These are phyloP conservation scores for Araneus ventricosus DNA, from an alignment of 1,140 invertebrate genomes.

Conservation along the genomic window DNA sequence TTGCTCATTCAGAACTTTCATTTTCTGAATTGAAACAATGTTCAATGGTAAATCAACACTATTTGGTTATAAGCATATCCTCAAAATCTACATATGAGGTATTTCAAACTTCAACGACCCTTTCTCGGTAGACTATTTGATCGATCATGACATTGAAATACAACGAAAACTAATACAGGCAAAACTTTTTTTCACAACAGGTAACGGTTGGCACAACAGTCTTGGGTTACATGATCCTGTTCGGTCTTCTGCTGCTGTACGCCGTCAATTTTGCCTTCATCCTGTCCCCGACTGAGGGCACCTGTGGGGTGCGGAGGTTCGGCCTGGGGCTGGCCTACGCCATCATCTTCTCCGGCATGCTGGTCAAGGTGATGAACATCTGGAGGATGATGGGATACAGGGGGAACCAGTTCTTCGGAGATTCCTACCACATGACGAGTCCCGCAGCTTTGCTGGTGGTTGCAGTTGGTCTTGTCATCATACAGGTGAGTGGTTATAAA, in stretches of 20 bases:
- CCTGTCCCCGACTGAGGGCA: constrained; percentile 78
- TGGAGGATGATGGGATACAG: constrained; percentile 78
- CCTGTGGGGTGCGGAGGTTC: constrained; percentile 81
- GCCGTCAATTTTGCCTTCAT: constrained; percentile 81
- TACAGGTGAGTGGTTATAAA: constrained; percentile 45
- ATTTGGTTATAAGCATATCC: too few relatives aligned
- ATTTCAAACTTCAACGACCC: too few relatives aligned
- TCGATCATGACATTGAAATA: too few relatives aligned
- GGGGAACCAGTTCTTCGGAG: constrained; percentile 48
- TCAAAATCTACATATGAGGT: too few relatives aligned
- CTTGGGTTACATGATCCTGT: constrained; percentile 81
- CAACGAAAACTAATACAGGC: constrained; percentile 78
- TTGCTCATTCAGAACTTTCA: too few relatives aligned
- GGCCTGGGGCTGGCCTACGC: constrained; percentile 80
- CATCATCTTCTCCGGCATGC: constrained; percentile 80
- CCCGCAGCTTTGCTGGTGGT: constrained; percentile 65
- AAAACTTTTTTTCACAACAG: constrained; percentile 78
- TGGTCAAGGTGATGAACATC: constrained; percentile 81
- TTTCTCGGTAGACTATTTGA: too few relatives aligned
- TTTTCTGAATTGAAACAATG: too few relatives aligned
- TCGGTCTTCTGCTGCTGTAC: constrained; percentile 81
- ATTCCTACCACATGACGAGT: constrained; percentile 93
- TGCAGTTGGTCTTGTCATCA: constrained; percentile 64
- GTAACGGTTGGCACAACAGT: constrained; percentile 81
- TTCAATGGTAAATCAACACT: too few relatives aligned